Evolutionary conservation across 2,797 vertebrate species (phyloP).

Genomic region (Sebastolobus altivelis): DNA sequence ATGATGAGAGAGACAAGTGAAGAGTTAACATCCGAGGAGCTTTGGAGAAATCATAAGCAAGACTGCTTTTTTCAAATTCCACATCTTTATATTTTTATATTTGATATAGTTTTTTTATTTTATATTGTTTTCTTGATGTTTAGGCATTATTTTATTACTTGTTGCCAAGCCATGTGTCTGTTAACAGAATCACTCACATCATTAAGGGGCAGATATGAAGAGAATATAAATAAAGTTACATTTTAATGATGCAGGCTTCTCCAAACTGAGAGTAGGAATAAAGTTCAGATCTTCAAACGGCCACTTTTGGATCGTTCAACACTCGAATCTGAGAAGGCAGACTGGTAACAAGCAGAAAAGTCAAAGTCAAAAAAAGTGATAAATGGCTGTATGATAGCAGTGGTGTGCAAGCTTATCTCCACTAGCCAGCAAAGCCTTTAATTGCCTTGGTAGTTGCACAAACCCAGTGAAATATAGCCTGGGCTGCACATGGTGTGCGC

Average conservation of each 20-base stretch:
- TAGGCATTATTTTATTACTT: constrained; percentile 5
- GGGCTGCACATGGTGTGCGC: constrained; percentile 12
- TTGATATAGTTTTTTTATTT: neutral
- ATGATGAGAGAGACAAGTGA: constrained; percentile 6
- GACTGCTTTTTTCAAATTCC: neutral
- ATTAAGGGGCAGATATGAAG: constrained; percentile 21
- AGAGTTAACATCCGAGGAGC: constrained; percentile 12
- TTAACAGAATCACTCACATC: constrained; percentile 25
- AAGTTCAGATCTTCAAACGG: constrained; percentile 43
- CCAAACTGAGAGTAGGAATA: constrained; percentile 14
- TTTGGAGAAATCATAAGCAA: constrained; percentile 1
- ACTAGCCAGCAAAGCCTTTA: constrained; percentile 62
- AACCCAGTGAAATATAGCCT: constrained; percentile 44
- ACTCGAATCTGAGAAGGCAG: constrained; percentile 25
- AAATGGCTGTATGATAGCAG: constrained; percentile 48
- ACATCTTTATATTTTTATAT: neutral
- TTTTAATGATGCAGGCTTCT: constrained; percentile 46
- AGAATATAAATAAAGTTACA: constrained; percentile 22
- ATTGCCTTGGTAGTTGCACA: constrained; percentile 56
- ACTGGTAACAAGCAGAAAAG: constrained; percentile 39
- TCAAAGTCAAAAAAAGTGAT: constrained; percentile 53
- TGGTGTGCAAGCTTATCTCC: constrained; percentile 58
- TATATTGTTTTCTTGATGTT: neutral
- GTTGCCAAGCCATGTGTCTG: constrained; percentile 11
- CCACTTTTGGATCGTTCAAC: constrained; percentile 43